A percentile compares a stretch with the other conserved stretches of the same genome.
Evolutionary conservation across 2,113 vertebrate genomes (phyloP).

Genomic region (Varanus salvator): DNA sequence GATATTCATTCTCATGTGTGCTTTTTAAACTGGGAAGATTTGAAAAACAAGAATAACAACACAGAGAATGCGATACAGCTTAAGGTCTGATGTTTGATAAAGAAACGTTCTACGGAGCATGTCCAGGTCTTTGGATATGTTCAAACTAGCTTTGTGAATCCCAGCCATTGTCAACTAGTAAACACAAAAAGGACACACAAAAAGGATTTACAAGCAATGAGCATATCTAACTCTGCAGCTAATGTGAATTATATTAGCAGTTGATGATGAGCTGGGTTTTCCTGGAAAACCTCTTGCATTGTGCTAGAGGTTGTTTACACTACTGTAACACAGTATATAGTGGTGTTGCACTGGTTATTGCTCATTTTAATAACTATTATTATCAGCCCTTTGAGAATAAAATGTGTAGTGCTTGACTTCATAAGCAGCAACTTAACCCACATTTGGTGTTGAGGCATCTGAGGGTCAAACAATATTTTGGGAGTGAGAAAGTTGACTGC

Average conservation of each 20-base stretch:
- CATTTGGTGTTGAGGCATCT: not conserved
- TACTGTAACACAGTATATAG: too few relatives aligned
- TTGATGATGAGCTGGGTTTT: too few relatives aligned
- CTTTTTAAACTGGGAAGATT: not conserved
- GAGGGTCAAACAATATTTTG: not conserved
- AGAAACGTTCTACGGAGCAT: not conserved
- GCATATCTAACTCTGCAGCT: too few relatives aligned
- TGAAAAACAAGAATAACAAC: not conserved
- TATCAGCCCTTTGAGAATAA: not conserved
- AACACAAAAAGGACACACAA: not conserved
- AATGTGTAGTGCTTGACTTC: not conserved
- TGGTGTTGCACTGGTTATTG: too few relatives aligned
- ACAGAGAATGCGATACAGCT: too few relatives aligned
- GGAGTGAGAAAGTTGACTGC: too few relatives aligned
- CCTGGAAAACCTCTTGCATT: too few relatives aligned
- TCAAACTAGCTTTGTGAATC: not conserved
- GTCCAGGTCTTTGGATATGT: not conserved
- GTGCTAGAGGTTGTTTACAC: too few relatives aligned
- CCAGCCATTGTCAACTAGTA: not conserved
- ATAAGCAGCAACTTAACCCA: not conserved
- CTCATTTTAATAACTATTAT: not conserved
- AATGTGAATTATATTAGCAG: too few relatives aligned
- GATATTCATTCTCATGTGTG: not conserved
- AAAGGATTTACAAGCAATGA: too few relatives aligned
- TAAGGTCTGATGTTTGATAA: not conserved